Base-by-base conservation (phyloP, 1,140 invertebrate genomes). In the Matsumurasca onukii region DNA sequence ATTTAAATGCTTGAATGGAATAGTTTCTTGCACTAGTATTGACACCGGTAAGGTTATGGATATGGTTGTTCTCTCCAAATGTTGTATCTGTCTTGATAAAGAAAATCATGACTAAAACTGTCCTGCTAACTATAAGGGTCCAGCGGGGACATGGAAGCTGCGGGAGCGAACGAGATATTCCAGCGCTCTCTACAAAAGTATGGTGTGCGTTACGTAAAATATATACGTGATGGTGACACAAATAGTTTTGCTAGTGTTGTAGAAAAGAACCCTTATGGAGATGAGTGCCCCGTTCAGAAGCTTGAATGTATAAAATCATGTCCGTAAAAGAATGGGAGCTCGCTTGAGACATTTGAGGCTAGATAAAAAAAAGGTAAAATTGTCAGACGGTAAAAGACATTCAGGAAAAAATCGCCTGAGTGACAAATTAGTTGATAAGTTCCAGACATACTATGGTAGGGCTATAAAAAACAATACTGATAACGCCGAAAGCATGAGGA, bases 401-500 rank as follows among this genome's bases (percentile, higher is more conserved):
- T 30, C 52, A 66, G 66, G 27, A 45, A 24, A 15, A 24, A 61
- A 30, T n/a, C 12, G 24, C 2, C 45, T 63, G 5, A 49, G 51
- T 67, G 34, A 67, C 49, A 45, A 27, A 13, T 34, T 27, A 24
- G 57, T 61, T 20, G 30, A 70, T 17, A 30, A 31, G 2, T 13
- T 67, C 1, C 63, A 72, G 55, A 49, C 1, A 1, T 70, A 61
- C 34, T 70, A 71, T 71, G 67, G 66, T 17, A 51, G 25, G 27
- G 70, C 66, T 5, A 71, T 71, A 27, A 71, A 31, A 39, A 59
- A 27, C 61, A 71, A 71, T 59, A 57, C 31, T 67, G 72, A 74
- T 69, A 75, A 73, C 68, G 66, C 74, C 30, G 71, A 77, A 66
- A 67, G 76, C 29, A 79, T 77, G 76, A 74, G 71, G 67, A 70